A percentile compares a stretch with the other conserved stretches of the same genome.
These are phyloP conservation scores for Pararge aegeria DNA, from an alignment of 1,140 invertebrate genomes.

Conservation along the genomic window DNA sequence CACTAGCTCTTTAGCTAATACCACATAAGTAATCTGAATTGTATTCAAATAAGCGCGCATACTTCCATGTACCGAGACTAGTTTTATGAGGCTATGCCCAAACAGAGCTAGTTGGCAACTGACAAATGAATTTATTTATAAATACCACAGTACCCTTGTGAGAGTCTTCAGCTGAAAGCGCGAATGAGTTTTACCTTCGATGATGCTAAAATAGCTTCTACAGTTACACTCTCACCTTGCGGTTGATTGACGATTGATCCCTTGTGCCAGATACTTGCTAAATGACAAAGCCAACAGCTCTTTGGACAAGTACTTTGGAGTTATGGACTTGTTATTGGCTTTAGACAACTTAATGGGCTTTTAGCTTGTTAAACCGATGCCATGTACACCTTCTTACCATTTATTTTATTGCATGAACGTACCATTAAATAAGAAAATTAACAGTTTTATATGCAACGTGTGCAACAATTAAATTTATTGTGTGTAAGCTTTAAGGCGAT, in stretches of 20 bases:
- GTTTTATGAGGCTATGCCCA: conserved; percentile 45
- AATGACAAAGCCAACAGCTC: conserved; percentile 57
- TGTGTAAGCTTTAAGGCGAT: not conserved
- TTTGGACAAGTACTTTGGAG: conserved; percentile 4
- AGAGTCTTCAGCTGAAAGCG: conserved; percentile 73
- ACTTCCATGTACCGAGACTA: conserved; percentile 35
- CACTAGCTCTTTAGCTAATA: not conserved
- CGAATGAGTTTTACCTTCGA: conserved; percentile 76
- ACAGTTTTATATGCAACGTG: not conserved
- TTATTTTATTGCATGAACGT: not conserved
- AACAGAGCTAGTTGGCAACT: conserved; percentile 61
- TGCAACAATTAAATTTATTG: conserved; percentile 5
- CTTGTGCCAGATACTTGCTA: conserved; percentile 76
- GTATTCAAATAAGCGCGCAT: conserved; percentile 39
- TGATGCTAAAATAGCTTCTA: conserved; percentile 74
- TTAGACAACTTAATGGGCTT: conserved; percentile 7
- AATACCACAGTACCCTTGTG: conserved; percentile 68
- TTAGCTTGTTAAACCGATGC: conserved; percentile 1
- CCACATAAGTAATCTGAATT: conserved; percentile 38
- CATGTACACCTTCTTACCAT: conserved; percentile 1
- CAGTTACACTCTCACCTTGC: conserved; percentile 76
- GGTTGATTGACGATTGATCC: conserved; percentile 78
- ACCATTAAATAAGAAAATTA: not conserved
- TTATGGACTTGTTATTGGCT: conserved; percentile 12
- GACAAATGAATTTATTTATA: conserved; percentile 73